Evolutionary conservation across 2,888 invertebrate genomes (phyloP).

Genomic region (Nowickia ferox): DNA sequence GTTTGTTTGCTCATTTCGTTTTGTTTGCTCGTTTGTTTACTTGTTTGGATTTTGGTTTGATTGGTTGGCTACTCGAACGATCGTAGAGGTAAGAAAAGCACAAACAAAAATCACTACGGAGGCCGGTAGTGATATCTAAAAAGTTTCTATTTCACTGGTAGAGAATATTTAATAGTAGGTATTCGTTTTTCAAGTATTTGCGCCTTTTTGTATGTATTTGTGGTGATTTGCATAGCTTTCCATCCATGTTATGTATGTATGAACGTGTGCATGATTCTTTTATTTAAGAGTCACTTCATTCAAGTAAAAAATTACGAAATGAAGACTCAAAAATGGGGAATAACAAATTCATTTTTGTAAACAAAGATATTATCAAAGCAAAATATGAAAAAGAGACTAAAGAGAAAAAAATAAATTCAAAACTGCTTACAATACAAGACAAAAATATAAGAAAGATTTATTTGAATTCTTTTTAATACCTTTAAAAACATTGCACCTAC

Average conservation of each 20-base stretch:
- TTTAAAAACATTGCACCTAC: background rate
- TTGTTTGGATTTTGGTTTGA: slow-evolving; percentile 43
- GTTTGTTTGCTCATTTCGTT: slow-evolving; percentile 27
- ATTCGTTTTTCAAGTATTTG: slow-evolving; percentile 11
- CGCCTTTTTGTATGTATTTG: slow-evolving; percentile 1
- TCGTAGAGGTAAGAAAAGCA: slow-evolving; percentile 39
- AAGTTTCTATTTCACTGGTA: slow-evolving; percentile 1
- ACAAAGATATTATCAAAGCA: slow-evolving; percentile 68
- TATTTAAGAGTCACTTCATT: slow-evolving; percentile 25
- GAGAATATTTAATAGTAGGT: slow-evolving; percentile 24
- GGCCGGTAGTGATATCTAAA: slow-evolving; percentile 49
- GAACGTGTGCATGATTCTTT: slow-evolving; percentile 8
- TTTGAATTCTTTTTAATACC: background rate
- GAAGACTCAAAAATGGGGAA: slow-evolving; percentile 30
- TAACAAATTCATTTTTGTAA: slow-evolving; percentile 58
- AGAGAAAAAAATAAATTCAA: slow-evolving; percentile 3
- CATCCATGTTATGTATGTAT: background rate
- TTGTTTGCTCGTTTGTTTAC: slow-evolving; percentile 25
- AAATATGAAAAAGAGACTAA: slow-evolving; percentile 60
- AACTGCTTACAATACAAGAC: slow-evolving; percentile 18
- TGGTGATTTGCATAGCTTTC: slow-evolving; percentile 33
- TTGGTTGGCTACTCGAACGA: slow-evolving; percentile 45
- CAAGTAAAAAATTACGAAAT: slow-evolving; percentile 46
- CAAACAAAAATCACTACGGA: slow-evolving; percentile 59
- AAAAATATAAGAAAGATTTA: background rate